Evolutionary conservation across 2,797 vertebrate genomes (phyloP), one percentile per base, ranked within the genome.

Genomic region (Melanotaenia trifasciata): DNA sequence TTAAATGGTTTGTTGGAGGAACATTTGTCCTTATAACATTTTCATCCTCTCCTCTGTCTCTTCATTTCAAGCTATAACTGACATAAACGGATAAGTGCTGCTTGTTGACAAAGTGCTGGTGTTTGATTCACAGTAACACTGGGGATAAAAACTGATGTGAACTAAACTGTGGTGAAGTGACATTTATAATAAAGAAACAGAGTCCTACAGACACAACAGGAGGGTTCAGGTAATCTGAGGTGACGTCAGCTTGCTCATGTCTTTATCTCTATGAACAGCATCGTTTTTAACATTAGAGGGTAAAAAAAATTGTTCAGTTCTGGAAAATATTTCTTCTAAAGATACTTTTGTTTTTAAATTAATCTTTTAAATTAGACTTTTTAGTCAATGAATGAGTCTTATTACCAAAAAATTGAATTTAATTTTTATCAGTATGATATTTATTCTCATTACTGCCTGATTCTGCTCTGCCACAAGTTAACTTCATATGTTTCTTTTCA

Each of bases 81-180:
- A 59, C 11, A 18, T 32, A 22, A 47, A 13, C 13, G 11, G 35
- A 5, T 43, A 62, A 69, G 60, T 69, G 73, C 66, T 58, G 51
- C 18, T 28, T 38, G 56, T 64, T 45, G 22, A 33, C 38, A 70
- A 75, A 69, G 66, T 75, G 73, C 67, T 22, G 54, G 6, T 0
- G 12, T 60, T 24, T 16, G 50, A 63, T 47, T 74, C 18, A 35
- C 71, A 26, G 45, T 60, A 47, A 66, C 20, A 20, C 7, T 22
- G 30, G 32, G 11, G 36, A 38, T 38, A 38, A 38, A 14, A 38
- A 14, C 36, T 3, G 36, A 33, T 10, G 40, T 22, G 8, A 66
- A 30, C 4, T 7, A 50, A 36, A 5, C 8, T 1, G 18, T 38
- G 12, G 26, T 32, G 47, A 13, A 70, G 12, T 28, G 16, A 14